These are phyloP conservation scores for Chlorodrepanis virens DNA, from an alignment of 2,113 vertebrate genomes.

Conservation along the genomic window DNA sequence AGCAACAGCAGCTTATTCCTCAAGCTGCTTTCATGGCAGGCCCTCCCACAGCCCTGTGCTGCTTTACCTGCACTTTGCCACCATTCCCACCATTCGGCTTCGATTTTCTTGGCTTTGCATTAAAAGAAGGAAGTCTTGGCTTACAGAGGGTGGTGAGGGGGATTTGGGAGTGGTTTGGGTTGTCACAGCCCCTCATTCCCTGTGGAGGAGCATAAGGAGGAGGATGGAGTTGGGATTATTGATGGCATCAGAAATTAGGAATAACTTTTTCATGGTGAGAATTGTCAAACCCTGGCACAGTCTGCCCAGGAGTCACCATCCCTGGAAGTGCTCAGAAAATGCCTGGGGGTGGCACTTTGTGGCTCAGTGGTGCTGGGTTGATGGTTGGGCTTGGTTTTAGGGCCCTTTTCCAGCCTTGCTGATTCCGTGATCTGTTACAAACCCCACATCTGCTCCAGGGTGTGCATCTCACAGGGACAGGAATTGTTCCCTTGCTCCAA, in stretches of 20 bases:
- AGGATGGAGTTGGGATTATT: not conserved
- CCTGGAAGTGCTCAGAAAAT: not conserved
- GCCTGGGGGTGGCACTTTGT: not conserved
- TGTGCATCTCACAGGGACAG: not conserved
- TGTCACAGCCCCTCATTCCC: not conserved
- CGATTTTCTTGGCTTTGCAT: accelerated
- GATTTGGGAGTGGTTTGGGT: not conserved
- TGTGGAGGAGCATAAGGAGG: accelerated
- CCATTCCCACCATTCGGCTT: accelerated
- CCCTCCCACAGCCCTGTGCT: not conserved
- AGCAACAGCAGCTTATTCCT: not conserved
- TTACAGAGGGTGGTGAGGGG: accelerated
- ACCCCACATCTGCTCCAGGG: not conserved
- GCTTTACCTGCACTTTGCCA: not conserved
- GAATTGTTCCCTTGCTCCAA: accelerated
- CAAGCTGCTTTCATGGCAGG: conserved; percentile 12
- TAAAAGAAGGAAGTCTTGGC: accelerated
- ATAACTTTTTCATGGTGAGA: accelerated
- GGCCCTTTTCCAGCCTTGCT: not conserved
- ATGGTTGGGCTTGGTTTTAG: not conserved
- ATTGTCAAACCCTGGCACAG: not conserved
- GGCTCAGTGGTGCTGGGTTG: too few relatives aligned
- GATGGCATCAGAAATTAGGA: not conserved
- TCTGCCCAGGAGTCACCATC: too few relatives aligned
- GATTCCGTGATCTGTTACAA: not conserved